Evolutionary conservation across 2,888 invertebrate species (phyloP), one percentile per base, ranked within the genome.

Genomic region (Nebria salina): DNA sequence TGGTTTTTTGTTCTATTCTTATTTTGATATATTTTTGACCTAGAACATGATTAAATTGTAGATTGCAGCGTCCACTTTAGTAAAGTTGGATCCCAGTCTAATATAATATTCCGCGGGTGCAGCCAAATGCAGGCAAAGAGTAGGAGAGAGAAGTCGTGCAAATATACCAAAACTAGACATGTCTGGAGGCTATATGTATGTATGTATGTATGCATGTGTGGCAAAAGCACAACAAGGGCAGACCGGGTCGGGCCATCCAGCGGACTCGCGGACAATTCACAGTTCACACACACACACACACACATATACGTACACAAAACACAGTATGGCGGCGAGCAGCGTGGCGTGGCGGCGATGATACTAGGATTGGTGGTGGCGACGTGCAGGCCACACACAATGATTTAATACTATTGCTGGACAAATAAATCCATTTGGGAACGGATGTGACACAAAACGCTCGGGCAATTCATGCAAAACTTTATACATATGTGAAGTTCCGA

Each of bases 391-490:
- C 54, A 54, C 54, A 54, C 54, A 75, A 80, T 80, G 80, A 80
- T 80, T 80, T 80, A 80, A 80, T 80, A 80, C 75, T 80, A 80
- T 79, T 79, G 79, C 79, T 79, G 79, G 75, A 79, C 80, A 75
- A 80, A 80, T 75, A 80, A 80, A 80, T 80, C 80, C 80, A 80
- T 80, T 79, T 80, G 75, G 70, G 80, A 80, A 66, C 80, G 80
- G 80, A 80, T 80, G 75, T 75, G 80, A 80, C 80, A 75, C 80
- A 75, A 68, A 75, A 75, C 80, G 80, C 70, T 74, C 74, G 74
- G 73, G 75, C 80, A 80, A 80, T 80, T 80, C 80, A 80, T 80
- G 80, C 80, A 80, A 80, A 79, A 80, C 80, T 80, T 80, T 80
- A 11, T 73, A 73, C 41, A 73, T 73, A 73, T 73, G 73, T 73